These are phyloP conservation scores for Heliconius congener DNA, from an alignment of 1,140 invertebrate genomes.

Conservation along the genomic window DNA sequence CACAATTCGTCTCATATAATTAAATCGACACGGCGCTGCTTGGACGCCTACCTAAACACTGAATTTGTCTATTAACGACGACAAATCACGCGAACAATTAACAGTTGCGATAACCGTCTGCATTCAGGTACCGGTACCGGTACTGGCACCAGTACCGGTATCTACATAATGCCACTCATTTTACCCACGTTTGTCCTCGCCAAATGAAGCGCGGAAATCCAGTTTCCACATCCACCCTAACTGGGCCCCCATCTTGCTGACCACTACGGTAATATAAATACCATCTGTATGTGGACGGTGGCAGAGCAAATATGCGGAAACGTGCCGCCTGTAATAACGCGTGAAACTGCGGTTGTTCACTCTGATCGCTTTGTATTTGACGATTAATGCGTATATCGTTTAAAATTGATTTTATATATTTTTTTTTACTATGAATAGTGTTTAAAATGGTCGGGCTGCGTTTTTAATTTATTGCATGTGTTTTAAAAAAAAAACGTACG, in stretches of 20 bases:
- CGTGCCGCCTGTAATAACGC: constrained; percentile 57
- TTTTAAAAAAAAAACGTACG: too few species aligned
- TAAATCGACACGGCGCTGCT: constrained; percentile 39
- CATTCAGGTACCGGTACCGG: not conserved
- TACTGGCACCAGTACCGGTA: constrained; percentile 30
- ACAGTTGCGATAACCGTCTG: constrained; percentile 41
- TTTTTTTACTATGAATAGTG: not conserved
- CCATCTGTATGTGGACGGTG: constrained; percentile 31
- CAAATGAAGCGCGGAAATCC: constrained; percentile 67
- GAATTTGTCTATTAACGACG: constrained; percentile 47
- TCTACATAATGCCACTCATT: constrained; percentile 73
- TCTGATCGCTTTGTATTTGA: constrained; percentile 33
- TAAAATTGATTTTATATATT: constrained; percentile 38
- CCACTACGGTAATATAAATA: constrained; percentile 26
- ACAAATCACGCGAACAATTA: constrained; percentile 50
- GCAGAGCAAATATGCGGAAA: constrained; percentile 53
- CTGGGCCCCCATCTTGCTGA: constrained; percentile 39
- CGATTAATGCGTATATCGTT: constrained; percentile 37
- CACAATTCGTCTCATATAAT: constrained; percentile 33
- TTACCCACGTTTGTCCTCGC: constrained; percentile 62
- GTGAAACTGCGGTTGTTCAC: constrained; percentile 56
- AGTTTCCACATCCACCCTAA: constrained; percentile 27
- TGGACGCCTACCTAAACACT: too few species aligned
- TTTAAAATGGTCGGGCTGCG: not conserved
- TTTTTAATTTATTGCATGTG: not conserved